A percentile compares a stretch with the other conserved stretches of the same genome.
phyloP scores from a whole-genome alignment of 2,113 vertebrate genomes.

The Alligator mississippiensis region DNA sequence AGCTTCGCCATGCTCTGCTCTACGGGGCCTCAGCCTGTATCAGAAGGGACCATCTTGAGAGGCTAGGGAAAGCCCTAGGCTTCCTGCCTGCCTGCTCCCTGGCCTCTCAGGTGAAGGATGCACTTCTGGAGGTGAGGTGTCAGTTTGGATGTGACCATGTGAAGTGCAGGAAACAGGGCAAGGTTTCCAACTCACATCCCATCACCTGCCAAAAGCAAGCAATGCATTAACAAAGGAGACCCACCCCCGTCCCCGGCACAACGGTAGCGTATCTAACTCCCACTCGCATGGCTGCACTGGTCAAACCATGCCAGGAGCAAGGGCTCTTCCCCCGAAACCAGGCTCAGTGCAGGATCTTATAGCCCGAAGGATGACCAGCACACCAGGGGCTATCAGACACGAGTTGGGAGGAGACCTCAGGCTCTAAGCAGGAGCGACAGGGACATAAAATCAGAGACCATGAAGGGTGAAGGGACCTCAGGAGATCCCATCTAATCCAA shows the following conservation, averaged over 20 bases:
- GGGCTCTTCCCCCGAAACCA: too few species aligned
- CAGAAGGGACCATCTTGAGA: not conserved
- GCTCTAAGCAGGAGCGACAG: too few species aligned
- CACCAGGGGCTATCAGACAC: too few species aligned
- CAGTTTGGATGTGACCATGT: not conserved
- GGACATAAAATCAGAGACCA: too few species aligned
- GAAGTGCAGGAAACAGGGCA: not conserved
- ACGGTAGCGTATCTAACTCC: too few species aligned
- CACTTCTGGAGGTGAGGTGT: not conserved
- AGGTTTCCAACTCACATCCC: not conserved
- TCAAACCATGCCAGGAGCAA: too few species aligned
- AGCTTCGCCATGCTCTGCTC: not conserved
- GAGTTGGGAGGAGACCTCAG: too few species aligned
- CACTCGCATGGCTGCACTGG: not conserved
- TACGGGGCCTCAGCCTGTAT: not conserved
- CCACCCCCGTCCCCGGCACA: too few species aligned
- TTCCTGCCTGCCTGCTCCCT: not conserved
- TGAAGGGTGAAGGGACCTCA: too few species aligned
- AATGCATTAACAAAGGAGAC: not conserved
- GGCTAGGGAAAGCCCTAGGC: not conserved
- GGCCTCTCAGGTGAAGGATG: not conserved
- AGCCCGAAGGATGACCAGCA: too few species aligned
- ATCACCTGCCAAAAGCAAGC: not conserved
- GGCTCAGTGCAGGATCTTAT: too few species aligned
- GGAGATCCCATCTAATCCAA: too few species aligned